phyloP scores from a whole-genome alignment of 2,113 vertebrate species.

The Sitta europaea region DNA sequence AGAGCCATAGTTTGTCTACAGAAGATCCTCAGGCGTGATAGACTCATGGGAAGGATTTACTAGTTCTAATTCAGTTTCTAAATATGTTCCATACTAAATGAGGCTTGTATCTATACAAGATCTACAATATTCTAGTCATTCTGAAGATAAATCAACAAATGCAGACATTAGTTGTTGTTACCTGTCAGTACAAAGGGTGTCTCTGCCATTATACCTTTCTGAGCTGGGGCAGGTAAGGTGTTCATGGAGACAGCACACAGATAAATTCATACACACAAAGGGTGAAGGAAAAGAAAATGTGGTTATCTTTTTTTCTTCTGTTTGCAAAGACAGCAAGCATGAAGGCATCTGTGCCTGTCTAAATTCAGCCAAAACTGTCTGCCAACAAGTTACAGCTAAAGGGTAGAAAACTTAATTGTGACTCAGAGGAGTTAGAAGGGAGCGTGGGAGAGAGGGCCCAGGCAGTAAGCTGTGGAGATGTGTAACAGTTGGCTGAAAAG shows the following conservation, averaged over 20 bases:
- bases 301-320: neutral
- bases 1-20: neutral
- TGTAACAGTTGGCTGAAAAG: neutral
- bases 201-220: neutral
- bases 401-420: slow-evolving; percentile 22
- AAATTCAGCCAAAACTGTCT: slow-evolving; percentile 58
- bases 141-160: neutral
- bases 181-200: neutral
- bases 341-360: slow-evolving; percentile 26
- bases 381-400: slow-evolving; percentile 20
- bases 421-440: slow-evolving; percentile 20
- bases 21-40: neutral
- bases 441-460: neutral
- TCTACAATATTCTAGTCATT: neutral
- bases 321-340: slow-evolving; percentile 8
- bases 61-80: neutral
- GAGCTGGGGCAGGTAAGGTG: neutral
- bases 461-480: neutral
- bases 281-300: neutral
- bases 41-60: neutral
- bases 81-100: neutral
- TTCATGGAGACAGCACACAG: neutral
- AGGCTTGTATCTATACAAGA: neutral
- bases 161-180: neutral
- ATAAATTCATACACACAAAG: neutral